phyloP scores from a whole-genome alignment of 1,140 invertebrate genomes.

The Neomicropteryx cornuta region DNA sequence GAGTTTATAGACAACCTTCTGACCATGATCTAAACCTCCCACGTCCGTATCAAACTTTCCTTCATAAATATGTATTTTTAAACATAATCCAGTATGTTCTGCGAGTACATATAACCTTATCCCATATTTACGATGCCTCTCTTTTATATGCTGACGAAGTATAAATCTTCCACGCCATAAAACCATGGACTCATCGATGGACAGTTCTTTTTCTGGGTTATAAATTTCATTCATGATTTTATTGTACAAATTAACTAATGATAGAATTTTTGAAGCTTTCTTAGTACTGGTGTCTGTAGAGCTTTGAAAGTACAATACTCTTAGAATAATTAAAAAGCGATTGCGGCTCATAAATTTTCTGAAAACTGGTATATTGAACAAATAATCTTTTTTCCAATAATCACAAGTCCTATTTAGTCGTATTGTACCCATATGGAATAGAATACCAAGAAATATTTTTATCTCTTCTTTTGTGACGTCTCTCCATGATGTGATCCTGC shows the following conservation, averaged over 20 bases:
- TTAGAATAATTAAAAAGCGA: constrained; percentile 19
- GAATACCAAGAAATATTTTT: constrained; percentile 20
- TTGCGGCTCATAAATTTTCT: constrained; percentile 18
- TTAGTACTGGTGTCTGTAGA: constrained; percentile 10
- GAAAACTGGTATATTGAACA: constrained; percentile 18
- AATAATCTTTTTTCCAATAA: constrained; percentile 20
- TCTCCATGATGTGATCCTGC: constrained; percentile 16
- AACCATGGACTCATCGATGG: constrained; percentile 27
- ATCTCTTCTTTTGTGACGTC: constrained; percentile 16
- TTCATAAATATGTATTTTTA: constrained; percentile 17
- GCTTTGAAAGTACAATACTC: constrained; percentile 21
- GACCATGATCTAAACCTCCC: constrained; percentile 14
- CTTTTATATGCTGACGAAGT: constrained; percentile 25
- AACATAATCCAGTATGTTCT: constrained; percentile 19
- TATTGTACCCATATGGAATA: constrained; percentile 24
- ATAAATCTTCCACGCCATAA: constrained; percentile 24
- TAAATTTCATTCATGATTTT: constrained; percentile 17
- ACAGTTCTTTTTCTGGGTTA: constrained; percentile 22
- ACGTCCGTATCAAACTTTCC: constrained; percentile 12
- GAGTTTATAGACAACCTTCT: constrained; percentile 19
- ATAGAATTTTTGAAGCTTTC: constrained; percentile 14
- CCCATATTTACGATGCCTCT: constrained; percentile 27
- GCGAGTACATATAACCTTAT: constrained; percentile 27
- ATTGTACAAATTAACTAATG: constrained; percentile 19
- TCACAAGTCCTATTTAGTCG: constrained; percentile 16